Evolutionary conservation across 2,113 vertebrate genomes (phyloP).

Genomic region (Rhagologus leucostigma): DNA sequence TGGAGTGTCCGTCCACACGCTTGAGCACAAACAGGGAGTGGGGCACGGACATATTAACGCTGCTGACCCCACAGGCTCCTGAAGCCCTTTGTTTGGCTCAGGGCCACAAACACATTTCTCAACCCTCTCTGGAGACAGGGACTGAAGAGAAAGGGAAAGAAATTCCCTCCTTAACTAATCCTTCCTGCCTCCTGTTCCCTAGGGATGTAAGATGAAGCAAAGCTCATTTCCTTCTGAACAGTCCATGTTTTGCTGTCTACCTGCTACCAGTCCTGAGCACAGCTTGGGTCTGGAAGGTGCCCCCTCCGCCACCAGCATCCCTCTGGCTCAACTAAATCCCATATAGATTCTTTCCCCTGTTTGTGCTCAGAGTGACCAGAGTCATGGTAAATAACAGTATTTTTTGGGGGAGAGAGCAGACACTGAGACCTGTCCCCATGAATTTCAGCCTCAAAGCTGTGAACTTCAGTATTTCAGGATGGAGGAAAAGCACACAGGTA

Average conservation of each 20-base stretch:
- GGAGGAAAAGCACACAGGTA: neutral
- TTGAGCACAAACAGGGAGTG: neutral
- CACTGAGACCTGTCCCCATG: neutral
- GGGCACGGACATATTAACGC: too few species aligned
- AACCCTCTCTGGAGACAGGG: neutral
- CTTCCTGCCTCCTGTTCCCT: neutral
- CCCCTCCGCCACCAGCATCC: neutral
- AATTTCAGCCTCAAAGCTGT: neutral
- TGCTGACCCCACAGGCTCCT: neutral
- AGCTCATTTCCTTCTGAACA: neutral
- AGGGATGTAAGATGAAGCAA: neutral
- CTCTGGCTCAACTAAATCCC: accelerated
- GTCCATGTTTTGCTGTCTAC: accelerated
- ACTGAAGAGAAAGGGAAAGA: neutral
- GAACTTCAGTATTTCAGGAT: neutral
- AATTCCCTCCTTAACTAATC: neutral
- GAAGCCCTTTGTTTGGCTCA: neutral
- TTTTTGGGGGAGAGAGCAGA: accelerated
- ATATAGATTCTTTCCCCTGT: neutral
- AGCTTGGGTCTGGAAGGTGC: neutral
- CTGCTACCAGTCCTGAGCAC: accelerated
- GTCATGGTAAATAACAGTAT: neutral
- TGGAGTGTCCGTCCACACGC: neutral
- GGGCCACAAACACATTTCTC: neutral
- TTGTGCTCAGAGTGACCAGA: neutral